phyloP scores from a whole-genome alignment of 2,113 vertebrate genomes.

The Protobothrops flavoviridis region DNA sequence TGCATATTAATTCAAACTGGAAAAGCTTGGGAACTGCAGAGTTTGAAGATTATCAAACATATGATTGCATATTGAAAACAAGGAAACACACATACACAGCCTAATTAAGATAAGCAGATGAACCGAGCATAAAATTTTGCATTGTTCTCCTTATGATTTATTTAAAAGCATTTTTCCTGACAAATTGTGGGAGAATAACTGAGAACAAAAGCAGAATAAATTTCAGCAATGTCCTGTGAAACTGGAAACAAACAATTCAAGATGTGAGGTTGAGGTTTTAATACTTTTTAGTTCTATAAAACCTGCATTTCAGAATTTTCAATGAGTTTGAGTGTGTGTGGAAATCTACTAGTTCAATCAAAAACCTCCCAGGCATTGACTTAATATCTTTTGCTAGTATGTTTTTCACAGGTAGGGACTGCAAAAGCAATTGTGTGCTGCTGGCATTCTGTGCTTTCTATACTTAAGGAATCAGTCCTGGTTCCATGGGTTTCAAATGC shows the following conservation, averaged over 20 bases:
- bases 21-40: not conserved
- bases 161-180: not conserved
- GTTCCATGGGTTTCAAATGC: constrained; percentile 13
- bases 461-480: constrained; percentile 6
- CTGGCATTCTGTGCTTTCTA: constrained; percentile 13
- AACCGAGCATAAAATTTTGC: not conserved
- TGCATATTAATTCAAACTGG: not conserved
- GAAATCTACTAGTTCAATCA: not conserved
- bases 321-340: not conserved
- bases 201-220: not conserved
- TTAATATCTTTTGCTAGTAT: not conserved
- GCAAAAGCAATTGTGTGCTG: constrained; percentile 13
- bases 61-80: not conserved
- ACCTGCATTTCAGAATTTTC: not conserved
- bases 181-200: not conserved
- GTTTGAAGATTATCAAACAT: not conserved
- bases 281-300: not conserved
- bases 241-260: not conserved
- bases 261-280: not conserved
- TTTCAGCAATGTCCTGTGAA: not conserved
- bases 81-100: not conserved
- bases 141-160: not conserved
- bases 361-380: not conserved
- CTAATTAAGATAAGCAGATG: not conserved
- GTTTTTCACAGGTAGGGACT: not conserved